Conservation (phyloP, 2,888 invertebrate species). For the Sclerodermus sp. region DNA sequence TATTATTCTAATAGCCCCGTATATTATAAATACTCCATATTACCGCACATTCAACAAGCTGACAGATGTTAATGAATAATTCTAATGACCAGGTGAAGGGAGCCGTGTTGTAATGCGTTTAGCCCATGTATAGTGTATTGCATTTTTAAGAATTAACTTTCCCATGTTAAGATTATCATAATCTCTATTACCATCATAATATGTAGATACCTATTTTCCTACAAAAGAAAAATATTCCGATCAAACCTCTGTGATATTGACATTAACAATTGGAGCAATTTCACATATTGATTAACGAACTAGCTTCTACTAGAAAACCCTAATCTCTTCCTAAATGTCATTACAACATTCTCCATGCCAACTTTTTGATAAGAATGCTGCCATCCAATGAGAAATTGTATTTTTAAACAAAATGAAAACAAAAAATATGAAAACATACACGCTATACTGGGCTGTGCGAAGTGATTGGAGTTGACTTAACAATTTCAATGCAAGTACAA, state of each 20-base stretch:
- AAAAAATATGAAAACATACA: conserved; percentile 51
- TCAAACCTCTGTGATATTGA: conserved; percentile 57
- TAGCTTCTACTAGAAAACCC: conserved; percentile 41
- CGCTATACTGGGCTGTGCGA: conserved; percentile 58
- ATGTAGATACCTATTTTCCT: conserved; percentile 58
- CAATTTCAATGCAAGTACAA: conserved; percentile 59
- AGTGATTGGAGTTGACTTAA: conserved; percentile 58
- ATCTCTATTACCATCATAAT: conserved; percentile 47
- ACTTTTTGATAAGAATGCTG: conserved; percentile 54
- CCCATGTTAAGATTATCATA: conserved; percentile 33
- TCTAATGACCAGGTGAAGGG: conserved; percentile 51
- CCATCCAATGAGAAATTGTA: conserved; percentile 52
- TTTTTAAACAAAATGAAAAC: conserved; percentile 51
- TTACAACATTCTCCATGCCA: conserved; percentile 55
- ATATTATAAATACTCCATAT: conserved; percentile 49
- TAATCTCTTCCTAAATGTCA: conserved; percentile 51
- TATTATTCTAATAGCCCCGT: conserved; percentile 45
- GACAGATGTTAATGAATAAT: conserved; percentile 44
- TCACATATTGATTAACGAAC: conserved; percentile 47
- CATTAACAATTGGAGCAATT: conserved; percentile 52
- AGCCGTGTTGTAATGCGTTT: conserved; percentile 55
- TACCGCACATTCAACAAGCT: conserved; percentile 50
- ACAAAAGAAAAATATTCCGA: conserved; percentile 51
- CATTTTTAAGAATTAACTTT: conserved; percentile 49
- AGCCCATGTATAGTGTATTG: conserved; percentile 57